Evolutionary conservation across 2,888 invertebrate species (phyloP).

Genomic region (Cataglyphis altisquamis): DNA sequence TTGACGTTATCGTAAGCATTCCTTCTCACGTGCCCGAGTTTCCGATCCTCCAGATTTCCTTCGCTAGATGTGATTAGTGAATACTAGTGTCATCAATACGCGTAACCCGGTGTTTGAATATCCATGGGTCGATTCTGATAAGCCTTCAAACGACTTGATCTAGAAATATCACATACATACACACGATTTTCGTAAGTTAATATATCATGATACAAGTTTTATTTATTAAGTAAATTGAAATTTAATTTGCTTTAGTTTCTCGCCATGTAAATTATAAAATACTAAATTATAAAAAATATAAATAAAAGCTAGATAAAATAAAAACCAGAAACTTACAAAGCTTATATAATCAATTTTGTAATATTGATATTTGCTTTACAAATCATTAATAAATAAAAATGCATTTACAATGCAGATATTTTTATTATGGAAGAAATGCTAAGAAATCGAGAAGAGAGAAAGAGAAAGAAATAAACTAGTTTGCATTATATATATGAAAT

Average conservation of each 20-base stretch:
- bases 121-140: slow-evolving; percentile 7
- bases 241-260: neutral
- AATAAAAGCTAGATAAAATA: neutral
- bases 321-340: neutral
- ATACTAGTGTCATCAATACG: slow-evolving; percentile 52
- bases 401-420: neutral
- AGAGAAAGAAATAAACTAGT: neutral
- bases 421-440: neutral
- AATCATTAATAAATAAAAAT: neutral
- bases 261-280: neutral
- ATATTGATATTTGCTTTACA: neutral
- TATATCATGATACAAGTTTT: neutral
- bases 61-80: slow-evolving; percentile 50
- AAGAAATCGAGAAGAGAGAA: neutral
- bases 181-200: slow-evolving; percentile 4
- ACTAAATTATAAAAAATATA: neutral
- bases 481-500: neutral
- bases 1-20: slow-evolving; percentile 20
- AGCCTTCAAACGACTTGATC: neutral
- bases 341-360: neutral
- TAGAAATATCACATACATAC: neutral
- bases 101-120: slow-evolving; percentile 41
- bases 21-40: slow-evolving; percentile 25
- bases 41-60: neutral
- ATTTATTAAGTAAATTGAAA: neutral